Percentiles rank a stretch among this genome's conserved stretches.
Conservation (phyloP, 2,888 invertebrate genomes). For the Liodrosophila aerea region DNA sequence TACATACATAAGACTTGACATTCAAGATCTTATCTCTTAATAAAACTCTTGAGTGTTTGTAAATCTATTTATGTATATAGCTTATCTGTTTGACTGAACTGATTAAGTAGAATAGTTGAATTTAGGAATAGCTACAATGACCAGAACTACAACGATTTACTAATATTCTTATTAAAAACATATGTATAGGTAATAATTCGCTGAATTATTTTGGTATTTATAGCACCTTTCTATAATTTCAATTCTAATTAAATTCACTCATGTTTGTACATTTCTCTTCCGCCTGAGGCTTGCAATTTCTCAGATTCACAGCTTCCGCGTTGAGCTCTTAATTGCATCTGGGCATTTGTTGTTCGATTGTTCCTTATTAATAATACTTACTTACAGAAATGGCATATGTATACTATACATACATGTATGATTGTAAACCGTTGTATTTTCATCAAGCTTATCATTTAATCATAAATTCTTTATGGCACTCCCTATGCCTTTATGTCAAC, state of each 20-base stretch:
- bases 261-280: slow-evolving; percentile 29
- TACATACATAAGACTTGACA: background rate
- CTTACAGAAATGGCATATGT: background rate
- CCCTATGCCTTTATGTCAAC: slow-evolving; percentile 25
- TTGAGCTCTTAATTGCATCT: slow-evolving; percentile 26
- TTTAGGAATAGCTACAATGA: no score
- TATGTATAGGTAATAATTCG: background rate
- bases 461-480: slow-evolving; percentile 8
- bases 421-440: slow-evolving; percentile 5
- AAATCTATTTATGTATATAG: no score
- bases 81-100: no score
- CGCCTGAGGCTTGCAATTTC: slow-evolving; percentile 24
- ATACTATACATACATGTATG: background rate
- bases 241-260: slow-evolving; percentile 15
- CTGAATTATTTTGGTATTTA: background rate
- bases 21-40: no score
- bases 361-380: slow-evolving; percentile 2
- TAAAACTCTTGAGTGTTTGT: no score
- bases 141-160: no score
- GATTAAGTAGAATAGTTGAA: no score
- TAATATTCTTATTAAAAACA: background rate
- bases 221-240: background rate
- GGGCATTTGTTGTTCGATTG: slow-evolving; percentile 7
- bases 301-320: slow-evolving; percentile 34
- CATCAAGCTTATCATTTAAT: slow-evolving; percentile 22